These are phyloP conservation scores for Metopolophium dirhodum DNA, from an alignment of 1,140 invertebrate species.

Conservation along the genomic window DNA sequence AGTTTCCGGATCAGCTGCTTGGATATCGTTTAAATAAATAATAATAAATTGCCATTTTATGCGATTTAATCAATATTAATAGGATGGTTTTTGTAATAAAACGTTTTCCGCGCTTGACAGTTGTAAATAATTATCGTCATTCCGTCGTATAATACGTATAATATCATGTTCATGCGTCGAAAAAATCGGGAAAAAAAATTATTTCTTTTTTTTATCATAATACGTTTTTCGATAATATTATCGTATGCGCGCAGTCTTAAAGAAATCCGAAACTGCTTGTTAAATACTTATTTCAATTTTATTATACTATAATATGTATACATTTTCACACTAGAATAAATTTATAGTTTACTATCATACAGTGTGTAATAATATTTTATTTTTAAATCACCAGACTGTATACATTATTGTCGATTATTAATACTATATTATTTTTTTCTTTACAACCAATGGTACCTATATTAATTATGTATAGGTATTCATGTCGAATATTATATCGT, in stretches of 20 bases:
- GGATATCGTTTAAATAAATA: neutral
- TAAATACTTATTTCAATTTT: slow-evolving; percentile 5
- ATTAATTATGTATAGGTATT: neutral
- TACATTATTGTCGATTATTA: slow-evolving; percentile 8
- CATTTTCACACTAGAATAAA: neutral
- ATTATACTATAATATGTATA: neutral
- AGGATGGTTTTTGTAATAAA: neutral
- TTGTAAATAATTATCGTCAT: neutral
- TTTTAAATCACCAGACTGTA: neutral
- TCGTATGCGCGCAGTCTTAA: neutral
- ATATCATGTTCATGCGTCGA: neutral
- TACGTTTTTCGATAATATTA: slow-evolving; percentile 8
- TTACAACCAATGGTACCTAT: neutral
- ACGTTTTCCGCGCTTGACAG: neutral
- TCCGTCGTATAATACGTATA: neutral
- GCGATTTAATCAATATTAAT: neutral
- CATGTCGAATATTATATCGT: neutral
- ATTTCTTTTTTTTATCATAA: neutral
- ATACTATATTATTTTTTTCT: neutral
- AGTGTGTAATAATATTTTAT: neutral
- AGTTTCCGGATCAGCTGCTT: neutral
- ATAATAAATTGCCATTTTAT: neutral
- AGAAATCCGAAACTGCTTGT: neutral
- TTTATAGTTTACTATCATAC: neutral
- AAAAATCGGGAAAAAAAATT: neutral